These are phyloP conservation scores for Chelidonichthys spinosus DNA, from an alignment of 2,797 vertebrate species.

Conservation along the genomic window DNA sequence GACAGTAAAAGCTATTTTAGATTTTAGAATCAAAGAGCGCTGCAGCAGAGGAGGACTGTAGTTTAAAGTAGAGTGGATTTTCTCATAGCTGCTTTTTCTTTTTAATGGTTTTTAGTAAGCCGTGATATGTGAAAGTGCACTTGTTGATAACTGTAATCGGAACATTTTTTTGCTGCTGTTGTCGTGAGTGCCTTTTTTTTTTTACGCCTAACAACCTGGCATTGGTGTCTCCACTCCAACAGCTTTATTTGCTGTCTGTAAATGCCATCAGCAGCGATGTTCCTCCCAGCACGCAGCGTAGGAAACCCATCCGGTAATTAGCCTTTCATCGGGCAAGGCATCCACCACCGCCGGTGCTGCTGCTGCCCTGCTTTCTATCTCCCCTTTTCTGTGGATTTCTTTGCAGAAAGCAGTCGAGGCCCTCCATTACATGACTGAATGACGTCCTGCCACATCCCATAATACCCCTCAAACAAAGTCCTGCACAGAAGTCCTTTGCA, in stretches of 20 bases:
- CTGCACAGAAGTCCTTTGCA: constrained; percentile 57
- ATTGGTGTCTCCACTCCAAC: constrained; percentile 22
- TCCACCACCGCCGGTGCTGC: neutral
- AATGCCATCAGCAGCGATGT: constrained; percentile 33
- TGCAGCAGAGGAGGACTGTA: constrained; percentile 54
- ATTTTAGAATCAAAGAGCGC: constrained; percentile 63
- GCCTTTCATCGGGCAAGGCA: constrained; percentile 60
- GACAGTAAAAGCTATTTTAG: constrained; percentile 80
- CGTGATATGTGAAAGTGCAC: constrained; percentile 22
- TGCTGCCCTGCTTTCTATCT: neutral
- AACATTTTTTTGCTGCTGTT: neutral
- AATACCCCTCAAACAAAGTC: constrained; percentile 66
- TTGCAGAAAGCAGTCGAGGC: constrained; percentile 44
- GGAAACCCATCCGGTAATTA: constrained; percentile 62
- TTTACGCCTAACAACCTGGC: constrained; percentile 16
- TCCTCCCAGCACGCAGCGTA: constrained; percentile 23
- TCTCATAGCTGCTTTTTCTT: neutral
- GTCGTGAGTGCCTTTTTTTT: constrained; percentile 4
- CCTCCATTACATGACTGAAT: constrained; percentile 59
- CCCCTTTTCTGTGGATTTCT: constrained; percentile 25
- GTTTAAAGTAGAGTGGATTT: constrained; percentile 26
- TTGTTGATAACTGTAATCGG: constrained; percentile 31
- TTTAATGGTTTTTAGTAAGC: constrained; percentile 22
- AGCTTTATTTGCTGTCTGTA: constrained; percentile 62
- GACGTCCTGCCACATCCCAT: constrained; percentile 58